phyloP scores from a whole-genome alignment of 2,888 invertebrate genomes.

The Nomada fabriciana region DNA sequence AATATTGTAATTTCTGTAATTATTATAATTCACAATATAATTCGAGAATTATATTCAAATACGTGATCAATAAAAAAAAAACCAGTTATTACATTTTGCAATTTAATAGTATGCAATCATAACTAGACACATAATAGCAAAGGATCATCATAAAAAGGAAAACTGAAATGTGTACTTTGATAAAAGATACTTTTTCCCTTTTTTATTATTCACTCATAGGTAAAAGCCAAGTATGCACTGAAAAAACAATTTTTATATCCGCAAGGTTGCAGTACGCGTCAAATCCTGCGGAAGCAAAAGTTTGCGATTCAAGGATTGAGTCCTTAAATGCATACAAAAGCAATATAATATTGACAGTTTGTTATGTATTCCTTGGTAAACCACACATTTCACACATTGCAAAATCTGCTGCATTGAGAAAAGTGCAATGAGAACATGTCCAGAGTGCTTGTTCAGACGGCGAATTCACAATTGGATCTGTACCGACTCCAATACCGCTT shows the following conservation, averaged over 20 bases:
- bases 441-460: constrained; percentile 87
- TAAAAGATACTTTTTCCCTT: constrained; percentile 63
- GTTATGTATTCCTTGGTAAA: constrained; percentile 88
- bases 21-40: constrained; percentile 30
- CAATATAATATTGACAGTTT: constrained; percentile 58
- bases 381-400: constrained; percentile 96
- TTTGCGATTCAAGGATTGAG: constrained; percentile 61
- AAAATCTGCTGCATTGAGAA: constrained; percentile 92
- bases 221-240: constrained; percentile 74
- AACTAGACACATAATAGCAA: background rate
- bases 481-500: constrained; percentile 74
- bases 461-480: constrained; percentile 74
- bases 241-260: constrained; percentile 75
- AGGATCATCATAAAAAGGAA: constrained; percentile 37
- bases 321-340: constrained; percentile 57
- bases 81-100: constrained; percentile 3
- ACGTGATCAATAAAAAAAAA: background rate
- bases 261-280: constrained; percentile 68
- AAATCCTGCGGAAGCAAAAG: constrained; percentile 72
- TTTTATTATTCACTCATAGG: constrained; percentile 74
- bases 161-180: constrained; percentile 37
- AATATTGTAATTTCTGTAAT: constrained; percentile 9
- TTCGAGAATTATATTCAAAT: constrained; percentile 6
- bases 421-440: constrained; percentile 98
- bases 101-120: background rate